These are phyloP conservation scores for Cyclargus thomasi DNA, from an alignment of 1,140 invertebrate species.

Conservation along the genomic window DNA sequence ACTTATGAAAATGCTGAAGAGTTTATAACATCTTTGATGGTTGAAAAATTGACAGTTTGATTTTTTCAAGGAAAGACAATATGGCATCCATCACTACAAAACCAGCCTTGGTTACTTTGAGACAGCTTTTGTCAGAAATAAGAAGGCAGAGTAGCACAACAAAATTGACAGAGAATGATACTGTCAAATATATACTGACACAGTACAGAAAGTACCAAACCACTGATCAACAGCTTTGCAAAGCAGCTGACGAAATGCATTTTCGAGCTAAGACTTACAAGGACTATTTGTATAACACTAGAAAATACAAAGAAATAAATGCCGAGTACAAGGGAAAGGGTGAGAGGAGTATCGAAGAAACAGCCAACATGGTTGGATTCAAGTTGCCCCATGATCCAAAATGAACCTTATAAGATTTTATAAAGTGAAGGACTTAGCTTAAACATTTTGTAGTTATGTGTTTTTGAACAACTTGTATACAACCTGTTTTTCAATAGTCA, in stretches of 20 bases:
- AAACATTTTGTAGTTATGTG: too few species aligned
- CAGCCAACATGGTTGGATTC: slow-evolving; percentile 88
- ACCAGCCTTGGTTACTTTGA: slow-evolving; percentile 70
- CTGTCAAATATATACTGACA: slow-evolving; percentile 80
- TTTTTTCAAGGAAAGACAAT: slow-evolving; percentile 53
- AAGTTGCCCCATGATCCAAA: slow-evolving; percentile 88
- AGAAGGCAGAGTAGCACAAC: slow-evolving; percentile 71
- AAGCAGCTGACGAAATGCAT: slow-evolving; percentile 85
- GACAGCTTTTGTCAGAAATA: slow-evolving; percentile 78
- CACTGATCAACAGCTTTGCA: slow-evolving; percentile 87
- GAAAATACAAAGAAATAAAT: slow-evolving; percentile 82
- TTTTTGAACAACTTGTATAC: too few species aligned
- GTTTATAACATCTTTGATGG: slow-evolving; percentile 74
- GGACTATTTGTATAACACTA: slow-evolving; percentile 82
- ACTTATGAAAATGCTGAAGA: slow-evolving; percentile 76
- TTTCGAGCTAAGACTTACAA: slow-evolving; percentile 83
- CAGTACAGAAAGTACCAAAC: slow-evolving; percentile 84
- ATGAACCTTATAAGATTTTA: slow-evolving; percentile 12
- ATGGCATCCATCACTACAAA: slow-evolving; percentile 71
- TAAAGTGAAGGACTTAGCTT: too few species aligned
- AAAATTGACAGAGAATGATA: slow-evolving; percentile 76
- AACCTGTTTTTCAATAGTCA: too few species aligned
- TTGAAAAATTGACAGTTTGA: slow-evolving; percentile 62
- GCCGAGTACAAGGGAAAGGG: slow-evolving; percentile 84
- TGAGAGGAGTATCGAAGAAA: slow-evolving; percentile 84